Base-by-base conservation (phyloP, 92 coral and sea anemone species). In the Parazoanthus swiftii region DNA sequence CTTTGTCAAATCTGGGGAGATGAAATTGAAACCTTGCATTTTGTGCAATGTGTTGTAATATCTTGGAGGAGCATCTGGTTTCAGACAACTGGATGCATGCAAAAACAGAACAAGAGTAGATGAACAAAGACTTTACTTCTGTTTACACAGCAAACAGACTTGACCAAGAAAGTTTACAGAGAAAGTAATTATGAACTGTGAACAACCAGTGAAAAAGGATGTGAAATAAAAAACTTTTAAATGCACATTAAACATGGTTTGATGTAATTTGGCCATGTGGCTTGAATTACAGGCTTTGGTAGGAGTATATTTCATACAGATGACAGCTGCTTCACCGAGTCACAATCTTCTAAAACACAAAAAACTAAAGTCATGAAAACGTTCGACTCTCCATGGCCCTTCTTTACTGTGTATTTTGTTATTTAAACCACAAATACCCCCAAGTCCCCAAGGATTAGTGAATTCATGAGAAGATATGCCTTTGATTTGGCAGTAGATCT, bases 131-230 rank as follows among this genome's bases (percentile, higher is more conserved):
- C 67, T 48, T 71, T 84, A n/a, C 16, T 68, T 42, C 9, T 84
- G 79, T 84, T 84, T 84, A 72, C 44, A 68, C 35, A 84, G 66
- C 87, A 84, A 84, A 84, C 87, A 70, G 51, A 84, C 26, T 59
- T 33, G 79, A 75, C 3, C 66, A 84, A 70, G 65, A 29, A 71
- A 44, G 79, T 84, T 84, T 84, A 84, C 87, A 74, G 56, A 25
- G 51, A 84, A 84, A 72, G 78, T 70, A 84, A 70, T 70, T 84
- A 73, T 46, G 87, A 71, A 36, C 67, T 70, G 59, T 84, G 67
- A 71, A 71, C 36, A 48, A 70, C 79, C 59, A 70, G 77, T 48
- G 87, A 84, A 71, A 68, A 43, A 16, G 77, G 67, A 48, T 15
- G 25, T 84, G 68, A 84, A 71, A 83, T 15, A 21, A 33, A 29